Evolutionary conservation across 2,888 invertebrate genomes (phyloP), one percentile per base, ranked within the genome.

Genomic region (Agriopis aurantiaria): DNA sequence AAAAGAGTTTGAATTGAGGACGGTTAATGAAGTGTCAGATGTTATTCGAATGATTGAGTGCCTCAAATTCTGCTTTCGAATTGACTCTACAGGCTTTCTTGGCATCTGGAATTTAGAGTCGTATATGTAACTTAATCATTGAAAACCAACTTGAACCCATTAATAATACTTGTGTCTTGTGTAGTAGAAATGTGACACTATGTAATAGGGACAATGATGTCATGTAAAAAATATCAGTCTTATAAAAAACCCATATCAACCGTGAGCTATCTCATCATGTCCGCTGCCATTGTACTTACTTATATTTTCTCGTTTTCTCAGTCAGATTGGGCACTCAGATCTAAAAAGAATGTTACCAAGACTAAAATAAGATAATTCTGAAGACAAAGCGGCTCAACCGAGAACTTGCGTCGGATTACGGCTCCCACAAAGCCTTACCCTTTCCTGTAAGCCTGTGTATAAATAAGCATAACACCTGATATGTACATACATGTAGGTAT

Each of bases 371-470:
- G 51, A 51, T 51, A 9, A 17, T 51, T 51, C 9, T 51, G 14
- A 48, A 62, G 57, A 62, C 51, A 62, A 61, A 61, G 33, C 53
- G 60, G 14, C 11, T 49, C 23, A 14, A 62, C 14, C 53, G 40
- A 49, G n/a, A 17, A 12, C 33, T 62, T 55, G 59, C n/a, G 10
- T 52, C 57, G 51, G 56, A 62, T 68, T 62, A 68, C 51, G 9
- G 45, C 67, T 61, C 23, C 23, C 67, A 67, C 61, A 55, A 66
- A 55, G 66, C 48, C 41, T 51, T 45, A 45, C 52, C 53, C 66
- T 59, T 11, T 23, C 52, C 17, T 43, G 8, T 41, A 55, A 9
- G 40, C n/a, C 33, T 60, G 7, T 40, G n/a, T 45, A n/a, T 43
- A 52, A 40, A 12, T 41, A 41, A 8, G 41, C 10, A 55, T n/a